Evolutionary conservation across 2,888 invertebrate genomes (phyloP).

Genomic region (Eledone cirrhosa): DNA sequence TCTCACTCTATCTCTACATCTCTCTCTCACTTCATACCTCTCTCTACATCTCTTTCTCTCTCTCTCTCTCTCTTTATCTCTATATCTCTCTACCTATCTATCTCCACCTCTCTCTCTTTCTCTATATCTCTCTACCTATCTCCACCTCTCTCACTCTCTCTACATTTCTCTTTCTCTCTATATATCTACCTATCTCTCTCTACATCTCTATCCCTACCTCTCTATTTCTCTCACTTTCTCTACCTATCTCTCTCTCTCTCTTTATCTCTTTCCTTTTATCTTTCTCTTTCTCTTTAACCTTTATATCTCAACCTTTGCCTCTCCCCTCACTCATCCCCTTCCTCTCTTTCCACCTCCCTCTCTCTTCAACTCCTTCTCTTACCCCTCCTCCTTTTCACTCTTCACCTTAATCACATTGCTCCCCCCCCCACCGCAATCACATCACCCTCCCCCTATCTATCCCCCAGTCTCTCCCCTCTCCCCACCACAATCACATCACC

Average conservation of each 20-base stretch:
- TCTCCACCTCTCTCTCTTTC: too few relatives aligned
- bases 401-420: neutral
- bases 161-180: slow-evolving; percentile 14
- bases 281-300: slow-evolving; percentile 22
- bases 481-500: neutral
- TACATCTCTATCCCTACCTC: neutral
- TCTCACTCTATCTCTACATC: slow-evolving; percentile 68
- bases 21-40: slow-evolving; percentile 41
- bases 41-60: too few relatives aligned
- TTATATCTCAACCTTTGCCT: slow-evolving; percentile 33
- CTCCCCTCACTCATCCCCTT: slow-evolving; percentile 30
- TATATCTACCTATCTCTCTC: neutral
- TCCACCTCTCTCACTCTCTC: neutral
- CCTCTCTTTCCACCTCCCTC: slow-evolving; percentile 40
- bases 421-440: neutral
- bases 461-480: neutral
- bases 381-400: too few relatives aligned
- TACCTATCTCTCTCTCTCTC: neutral
- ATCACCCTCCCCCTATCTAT: too few relatives aligned
- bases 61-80: too few relatives aligned
- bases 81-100: too few relatives aligned
- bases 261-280: neutral
- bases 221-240: neutral
- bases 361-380: neutral
- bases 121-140: neutral